Evolutionary conservation across 2,888 invertebrate species (phyloP).

Genomic region (Desoria tigrina): DNA sequence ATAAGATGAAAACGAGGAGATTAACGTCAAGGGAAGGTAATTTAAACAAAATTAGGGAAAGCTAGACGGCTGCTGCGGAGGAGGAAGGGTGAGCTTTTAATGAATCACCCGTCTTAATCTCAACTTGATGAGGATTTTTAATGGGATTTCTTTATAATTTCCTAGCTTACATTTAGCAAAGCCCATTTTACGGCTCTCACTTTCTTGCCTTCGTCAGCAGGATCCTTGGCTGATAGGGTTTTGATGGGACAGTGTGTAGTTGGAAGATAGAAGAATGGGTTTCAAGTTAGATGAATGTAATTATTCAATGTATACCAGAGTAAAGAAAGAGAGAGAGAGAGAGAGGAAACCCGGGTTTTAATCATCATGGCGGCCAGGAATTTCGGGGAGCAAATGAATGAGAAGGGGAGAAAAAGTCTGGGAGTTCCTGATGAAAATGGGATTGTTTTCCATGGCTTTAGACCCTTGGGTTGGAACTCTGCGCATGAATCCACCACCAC

Average conservation of each 20-base stretch:
- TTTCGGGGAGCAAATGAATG: conserved; percentile 49
- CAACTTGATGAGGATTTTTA: conserved; percentile 47
- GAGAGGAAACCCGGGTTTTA: conserved; percentile 38
- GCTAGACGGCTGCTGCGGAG: not conserved
- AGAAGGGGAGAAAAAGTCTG: conserved; percentile 49
- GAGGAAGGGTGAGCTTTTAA: not conserved
- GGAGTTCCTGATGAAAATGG: conserved; percentile 48
- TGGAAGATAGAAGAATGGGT: conserved; percentile 4
- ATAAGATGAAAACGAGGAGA: not conserved
- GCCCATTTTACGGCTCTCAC: no score
- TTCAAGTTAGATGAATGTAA: conserved; percentile 8
- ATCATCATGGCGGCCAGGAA: conserved; percentile 51
- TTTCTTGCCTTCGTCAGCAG: no score
- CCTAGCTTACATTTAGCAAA: not conserved
- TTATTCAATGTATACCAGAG: conserved; percentile 10
- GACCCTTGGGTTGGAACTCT: conserved; percentile 20
- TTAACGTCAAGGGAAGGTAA: conserved; percentile 8
- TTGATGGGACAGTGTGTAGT: not conserved
- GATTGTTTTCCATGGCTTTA: conserved; percentile 41
- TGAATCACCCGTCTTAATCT: conserved; percentile 40
- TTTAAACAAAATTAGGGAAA: conserved; percentile 15
- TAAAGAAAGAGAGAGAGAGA: conserved; percentile 6
- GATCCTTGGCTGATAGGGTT: not conserved
- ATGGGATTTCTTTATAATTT: conserved; percentile 37
- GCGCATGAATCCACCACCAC: conserved; percentile 35